Percentiles rank a stretch among this genome's conserved stretches.
Evolutionary conservation across 1,140 invertebrate genomes (phyloP).

Genomic region (Psix sp.): DNA sequence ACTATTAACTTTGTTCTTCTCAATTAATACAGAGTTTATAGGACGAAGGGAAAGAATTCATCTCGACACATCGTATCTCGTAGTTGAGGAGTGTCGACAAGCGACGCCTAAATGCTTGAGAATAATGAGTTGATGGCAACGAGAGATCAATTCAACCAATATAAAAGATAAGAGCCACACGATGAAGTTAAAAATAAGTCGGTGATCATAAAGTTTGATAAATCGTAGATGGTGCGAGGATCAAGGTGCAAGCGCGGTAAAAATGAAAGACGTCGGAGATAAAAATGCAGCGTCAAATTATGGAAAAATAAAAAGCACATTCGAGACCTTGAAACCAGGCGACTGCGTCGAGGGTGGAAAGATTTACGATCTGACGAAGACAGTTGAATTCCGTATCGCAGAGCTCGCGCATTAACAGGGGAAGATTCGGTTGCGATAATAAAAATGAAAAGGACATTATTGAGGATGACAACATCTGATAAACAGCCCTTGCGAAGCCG

Average conservation of each 20-base stretch:
- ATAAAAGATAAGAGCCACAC: conserved; percentile 41
- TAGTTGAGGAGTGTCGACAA: conserved; percentile 9
- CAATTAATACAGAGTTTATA: conserved; percentile 31
- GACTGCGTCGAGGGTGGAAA: conserved; percentile 16
- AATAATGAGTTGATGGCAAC: conserved; percentile 41
- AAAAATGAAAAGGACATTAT: conserved; percentile 55
- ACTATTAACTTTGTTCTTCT: too few species aligned
- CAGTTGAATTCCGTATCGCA: conserved; percentile 41
- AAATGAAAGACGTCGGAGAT: conserved; percentile 11
- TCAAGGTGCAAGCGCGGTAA: conserved; percentile 47
- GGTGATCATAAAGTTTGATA: conserved; percentile 46
- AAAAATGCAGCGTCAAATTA: conserved; percentile 47
- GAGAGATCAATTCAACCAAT: conserved; percentile 48
- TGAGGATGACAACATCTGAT: conserved; percentile 47
- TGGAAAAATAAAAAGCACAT: conserved; percentile 39
- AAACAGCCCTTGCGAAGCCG: conserved; percentile 22
- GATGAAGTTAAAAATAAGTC: conserved; percentile 53
- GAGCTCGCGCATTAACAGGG: conserved; percentile 5
- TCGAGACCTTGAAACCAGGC: not conserved
- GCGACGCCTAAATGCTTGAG: conserved; percentile 28
- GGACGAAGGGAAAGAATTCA: conserved; percentile 14
- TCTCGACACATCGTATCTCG: too few species aligned
- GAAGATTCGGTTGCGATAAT: conserved; percentile 32
- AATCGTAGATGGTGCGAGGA: conserved; percentile 34
- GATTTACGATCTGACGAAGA: conserved; percentile 48